These are phyloP conservation scores for Takifugu flavidus DNA, from an alignment of 2,113 vertebrate species.

Conservation along the genomic window DNA sequence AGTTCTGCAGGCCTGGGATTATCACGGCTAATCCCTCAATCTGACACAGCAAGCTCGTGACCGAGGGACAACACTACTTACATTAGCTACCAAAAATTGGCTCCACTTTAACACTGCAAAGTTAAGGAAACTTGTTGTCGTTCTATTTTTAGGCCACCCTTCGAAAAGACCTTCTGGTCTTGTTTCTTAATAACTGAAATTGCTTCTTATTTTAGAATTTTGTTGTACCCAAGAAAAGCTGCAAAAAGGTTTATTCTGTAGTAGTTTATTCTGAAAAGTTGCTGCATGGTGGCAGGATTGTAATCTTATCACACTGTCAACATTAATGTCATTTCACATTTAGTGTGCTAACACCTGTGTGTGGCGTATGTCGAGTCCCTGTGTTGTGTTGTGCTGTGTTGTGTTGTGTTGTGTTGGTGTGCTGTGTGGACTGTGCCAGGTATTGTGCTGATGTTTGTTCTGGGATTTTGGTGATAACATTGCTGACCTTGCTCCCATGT, in stretches of 20 bases:
- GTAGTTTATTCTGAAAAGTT: neutral
- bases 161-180: neutral
- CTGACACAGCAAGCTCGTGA: slow-evolving; percentile 56
- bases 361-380: slow-evolving; percentile 22
- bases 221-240: slow-evolving; percentile 7
- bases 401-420: slow-evolving; percentile 27
- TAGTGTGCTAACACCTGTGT: slow-evolving; percentile 43
- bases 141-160: neutral
- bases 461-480: slow-evolving; percentile 12
- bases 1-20: slow-evolving; percentile 55
- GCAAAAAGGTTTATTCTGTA: neutral
- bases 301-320: neutral
- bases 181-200: neutral
- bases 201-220: neutral
- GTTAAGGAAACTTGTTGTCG: slow-evolving; percentile 1
- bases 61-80: slow-evolving; percentile 21
- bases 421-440: slow-evolving; percentile 19
- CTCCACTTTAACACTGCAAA: neutral
- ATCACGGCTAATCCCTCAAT: slow-evolving; percentile 60
- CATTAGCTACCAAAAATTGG: slow-evolving; percentile 1
- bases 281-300: neutral
- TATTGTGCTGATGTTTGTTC: neutral
- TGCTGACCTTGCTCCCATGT: slow-evolving; percentile 17
- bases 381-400: slow-evolving; percentile 17
- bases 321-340: slow-evolving; percentile 6